A percentile compares a stretch with the other conserved stretches of the same genome.
phyloP scores from a whole-genome alignment of 2,113 vertebrate species.

The Phalacrocorax carbo region DNA sequence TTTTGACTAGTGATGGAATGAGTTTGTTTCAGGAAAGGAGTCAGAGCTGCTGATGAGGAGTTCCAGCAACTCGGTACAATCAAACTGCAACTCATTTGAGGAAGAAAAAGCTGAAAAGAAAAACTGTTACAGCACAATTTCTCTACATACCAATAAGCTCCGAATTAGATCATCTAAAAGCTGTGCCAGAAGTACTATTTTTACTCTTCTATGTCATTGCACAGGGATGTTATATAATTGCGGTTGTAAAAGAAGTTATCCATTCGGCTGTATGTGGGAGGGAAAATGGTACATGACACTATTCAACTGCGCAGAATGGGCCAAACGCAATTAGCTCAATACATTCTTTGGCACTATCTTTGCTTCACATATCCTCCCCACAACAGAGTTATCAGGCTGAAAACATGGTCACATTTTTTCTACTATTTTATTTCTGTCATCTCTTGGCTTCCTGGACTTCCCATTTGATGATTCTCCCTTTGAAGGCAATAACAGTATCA shows the following conservation, averaged over 20 bases:
- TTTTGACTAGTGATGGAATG: neutral
- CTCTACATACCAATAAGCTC: neutral
- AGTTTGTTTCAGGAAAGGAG: neutral
- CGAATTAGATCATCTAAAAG: neutral
- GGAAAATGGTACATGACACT: neutral
- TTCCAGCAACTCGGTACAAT: neutral
- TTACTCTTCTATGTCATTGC: neutral
- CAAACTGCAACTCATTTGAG: neutral
- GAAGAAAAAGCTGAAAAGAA: neutral
- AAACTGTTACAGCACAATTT: neutral
- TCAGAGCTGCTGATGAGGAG: neutral
- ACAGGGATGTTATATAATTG: neutral
- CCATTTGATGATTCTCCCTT: neutral
- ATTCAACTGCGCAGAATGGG: fast-evolving
- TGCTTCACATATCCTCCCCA: neutral
- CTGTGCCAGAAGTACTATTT: neutral
- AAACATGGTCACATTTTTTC: neutral
- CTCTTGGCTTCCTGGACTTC: neutral
- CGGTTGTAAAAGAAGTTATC: neutral
- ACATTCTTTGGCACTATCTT: neutral
- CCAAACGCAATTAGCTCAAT: neutral
- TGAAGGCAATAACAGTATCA: neutral
- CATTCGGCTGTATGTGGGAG: neutral
- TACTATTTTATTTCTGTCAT: neutral
- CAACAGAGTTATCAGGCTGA: neutral